A percentile compares a stretch with the other conserved stretches of the same genome.
These are phyloP conservation scores for Nesoenas mayeri DNA, from an alignment of 2,113 vertebrate genomes.

Conservation along the genomic window DNA sequence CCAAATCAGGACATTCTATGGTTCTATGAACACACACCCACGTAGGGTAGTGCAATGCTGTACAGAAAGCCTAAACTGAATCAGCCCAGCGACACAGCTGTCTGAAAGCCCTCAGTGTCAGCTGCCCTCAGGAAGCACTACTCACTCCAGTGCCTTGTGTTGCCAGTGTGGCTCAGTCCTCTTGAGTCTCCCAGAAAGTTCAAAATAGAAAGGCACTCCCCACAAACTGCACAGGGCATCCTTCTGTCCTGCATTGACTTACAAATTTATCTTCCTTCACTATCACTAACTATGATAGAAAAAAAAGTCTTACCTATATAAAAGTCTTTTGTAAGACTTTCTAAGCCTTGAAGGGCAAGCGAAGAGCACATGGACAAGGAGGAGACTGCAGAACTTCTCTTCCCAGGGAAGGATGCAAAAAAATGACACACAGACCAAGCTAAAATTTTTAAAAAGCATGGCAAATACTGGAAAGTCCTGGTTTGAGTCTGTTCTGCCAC, in stretches of 20 bases:
- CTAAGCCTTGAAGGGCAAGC: not conserved
- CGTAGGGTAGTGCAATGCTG: not conserved
- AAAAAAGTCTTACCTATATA: not conserved
- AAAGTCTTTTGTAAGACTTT: not conserved
- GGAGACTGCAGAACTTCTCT: not conserved
- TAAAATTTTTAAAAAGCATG: not conserved
- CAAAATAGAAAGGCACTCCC: not conserved
- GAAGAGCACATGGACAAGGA: not conserved
- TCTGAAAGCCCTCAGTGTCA: not conserved
- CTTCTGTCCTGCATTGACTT: not conserved
- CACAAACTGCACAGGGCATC: not conserved
- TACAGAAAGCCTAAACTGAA: not conserved
- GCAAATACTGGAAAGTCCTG: not conserved
- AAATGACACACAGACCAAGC: not conserved
- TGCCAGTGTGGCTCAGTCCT: not conserved
- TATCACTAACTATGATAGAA: not conserved
- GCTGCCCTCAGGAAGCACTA: not conserved
- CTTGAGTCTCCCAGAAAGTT: not conserved
- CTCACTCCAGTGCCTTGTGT: not conserved
- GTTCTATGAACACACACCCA: too few species aligned
- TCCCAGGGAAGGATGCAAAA: not conserved
- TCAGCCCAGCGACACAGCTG: accelerated
- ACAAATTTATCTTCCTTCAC: not conserved
- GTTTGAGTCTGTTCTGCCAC: not conserved
- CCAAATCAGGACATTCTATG: too few species aligned